Base-by-base conservation (phyloP, 2,888 invertebrate genomes). In the Netelia melanura region DNA sequence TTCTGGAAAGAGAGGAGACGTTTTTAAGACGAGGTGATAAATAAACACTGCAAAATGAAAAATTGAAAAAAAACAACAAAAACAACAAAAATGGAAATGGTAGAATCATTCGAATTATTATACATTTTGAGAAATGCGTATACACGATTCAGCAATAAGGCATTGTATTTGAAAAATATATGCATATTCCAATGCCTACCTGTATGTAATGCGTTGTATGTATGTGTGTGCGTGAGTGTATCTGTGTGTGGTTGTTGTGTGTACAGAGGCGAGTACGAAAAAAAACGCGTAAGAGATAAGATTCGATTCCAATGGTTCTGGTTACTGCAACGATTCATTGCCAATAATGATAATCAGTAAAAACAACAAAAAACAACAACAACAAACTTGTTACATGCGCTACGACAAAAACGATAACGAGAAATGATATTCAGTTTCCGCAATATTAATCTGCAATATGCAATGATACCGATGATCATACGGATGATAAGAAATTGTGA, bases 341-440 rank as follows among this genome's bases (percentile, higher is more conserved):
- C 81, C 84, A 84, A 84, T 43, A 81, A 84, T 61, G 84, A 80
- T 84, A 81, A 84, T 84, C 81, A 84, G 80, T 70, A 71, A 83
- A 72, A 62, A 44, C 44, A 21, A 44, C 17, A 44, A 21, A 67
- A 44, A 17, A n/a, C n/a, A 67, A 65, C 14, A 67, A 71, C 38
- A 38, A 38, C 38, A 38, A 1, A 56, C 44, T 61, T 52, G 52
- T 62, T 25, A 64, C 62, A 71, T 70, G 75, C 58, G 75, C 64
- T 70, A 76, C 68, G 61, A 75, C 44, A 21, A 75, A 43, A 43
- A 64, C n/a, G 14, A 75, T n/a, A 56, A 70, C 14, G 30, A 62
- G 61, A 71, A 71, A 64, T 30, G 44, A 67, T 68, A 67, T 68
- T 81, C 75, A 81, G 48, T 81, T 75, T 70, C 23, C 38, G 75